A percentile compares a stretch with the other conserved stretches of the same genome.
These are phyloP conservation scores for Fragum sueziense DNA, from an alignment of 2,888 invertebrate genomes.

Conservation along the genomic window DNA sequence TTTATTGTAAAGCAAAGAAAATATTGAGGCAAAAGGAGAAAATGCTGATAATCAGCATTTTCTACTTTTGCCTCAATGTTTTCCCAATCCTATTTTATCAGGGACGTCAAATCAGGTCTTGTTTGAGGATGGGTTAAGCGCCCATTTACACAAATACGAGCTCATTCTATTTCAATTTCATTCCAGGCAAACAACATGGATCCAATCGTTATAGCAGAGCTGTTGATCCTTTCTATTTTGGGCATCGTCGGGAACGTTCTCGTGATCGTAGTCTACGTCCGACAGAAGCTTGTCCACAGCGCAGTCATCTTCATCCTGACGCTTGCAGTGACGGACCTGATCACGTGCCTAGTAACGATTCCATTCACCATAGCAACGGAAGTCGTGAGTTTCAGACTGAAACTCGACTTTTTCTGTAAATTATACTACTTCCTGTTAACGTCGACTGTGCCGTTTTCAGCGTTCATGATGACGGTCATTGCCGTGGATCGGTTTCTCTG, in stretches of 20 bases:
- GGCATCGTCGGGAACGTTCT: conserved; percentile 76
- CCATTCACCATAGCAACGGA: conserved; percentile 78
- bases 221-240: conserved; percentile 68
- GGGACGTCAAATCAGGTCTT: no score
- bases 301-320: conserved; percentile 79
- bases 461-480: conserved; percentile 77
- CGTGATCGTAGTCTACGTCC: conserved; percentile 75
- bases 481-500: conserved; percentile 77
- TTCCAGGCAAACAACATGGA: background rate
- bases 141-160: no score
- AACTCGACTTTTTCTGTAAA: conserved; percentile 72
- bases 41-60: no score
- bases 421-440: conserved; percentile 75
- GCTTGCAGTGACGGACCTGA: conserved; percentile 77
- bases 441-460: conserved; percentile 78
- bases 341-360: conserved; percentile 76
- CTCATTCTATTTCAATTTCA: no score
- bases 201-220: conserved; percentile 60
- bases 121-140: no score
- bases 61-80: no score
- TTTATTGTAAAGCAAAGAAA: no score
- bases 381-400: conserved; percentile 64
- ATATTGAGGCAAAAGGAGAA: no score
- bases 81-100: no score
- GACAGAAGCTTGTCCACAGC: conserved; percentile 71